Percentiles rank a stretch among this genome's conserved stretches.
These are phyloP conservation scores for Mirza zaza DNA, from an alignment of 2,113 vertebrate species.

Conservation along the genomic window DNA sequence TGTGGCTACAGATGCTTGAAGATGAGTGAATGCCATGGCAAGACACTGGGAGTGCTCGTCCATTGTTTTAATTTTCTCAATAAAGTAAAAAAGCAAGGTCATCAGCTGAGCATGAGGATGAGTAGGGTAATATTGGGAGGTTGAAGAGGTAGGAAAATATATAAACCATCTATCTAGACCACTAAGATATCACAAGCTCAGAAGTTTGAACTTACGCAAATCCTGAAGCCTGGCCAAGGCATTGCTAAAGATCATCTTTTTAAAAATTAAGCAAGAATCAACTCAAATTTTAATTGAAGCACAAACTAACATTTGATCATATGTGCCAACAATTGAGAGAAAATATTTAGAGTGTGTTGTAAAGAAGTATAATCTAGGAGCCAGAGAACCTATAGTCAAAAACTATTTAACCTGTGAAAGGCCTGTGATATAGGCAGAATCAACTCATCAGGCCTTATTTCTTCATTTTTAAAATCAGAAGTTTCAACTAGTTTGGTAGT, in stretches of 20 bases:
- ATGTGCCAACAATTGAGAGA: neutral
- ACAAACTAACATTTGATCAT: neutral
- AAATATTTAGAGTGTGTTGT: neutral
- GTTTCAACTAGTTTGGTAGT: neutral
- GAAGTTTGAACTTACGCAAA: neutral
- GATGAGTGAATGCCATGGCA: fast-evolving
- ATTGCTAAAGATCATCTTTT: neutral
- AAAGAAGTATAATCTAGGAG: neutral
- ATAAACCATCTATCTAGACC: neutral
- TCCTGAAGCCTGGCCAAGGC: neutral
- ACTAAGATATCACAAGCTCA: neutral
- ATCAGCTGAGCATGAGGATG: neutral
- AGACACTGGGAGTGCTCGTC: neutral
- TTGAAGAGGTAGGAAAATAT: neutral
- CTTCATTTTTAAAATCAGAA: neutral
- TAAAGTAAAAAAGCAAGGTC: neutral
- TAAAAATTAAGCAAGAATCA: neutral
- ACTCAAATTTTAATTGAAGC: neutral
- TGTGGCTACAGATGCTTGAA: neutral
- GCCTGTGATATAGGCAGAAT: neutral
- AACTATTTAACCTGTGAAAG: neutral
- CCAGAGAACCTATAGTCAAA: neutral
- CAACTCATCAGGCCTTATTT: neutral
- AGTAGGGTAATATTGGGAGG: neutral
- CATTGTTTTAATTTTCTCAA: neutral